Conservation (phyloP, 2,888 invertebrate species). For the Papilio gigon region DNA sequence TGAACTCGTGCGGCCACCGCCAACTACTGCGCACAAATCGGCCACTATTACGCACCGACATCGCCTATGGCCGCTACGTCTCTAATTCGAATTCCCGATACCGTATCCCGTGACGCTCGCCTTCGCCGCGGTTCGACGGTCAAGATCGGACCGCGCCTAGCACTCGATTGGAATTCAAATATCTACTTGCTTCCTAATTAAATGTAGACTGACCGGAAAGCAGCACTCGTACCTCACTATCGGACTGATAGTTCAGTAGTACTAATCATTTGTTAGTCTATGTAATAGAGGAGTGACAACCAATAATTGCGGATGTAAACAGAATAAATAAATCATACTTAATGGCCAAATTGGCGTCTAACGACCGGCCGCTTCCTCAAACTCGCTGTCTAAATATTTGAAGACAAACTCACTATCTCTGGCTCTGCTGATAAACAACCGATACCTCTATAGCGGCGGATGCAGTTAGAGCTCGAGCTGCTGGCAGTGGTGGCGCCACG, state of each 20-base stretch:
- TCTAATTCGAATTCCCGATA: constrained; percentile 28
- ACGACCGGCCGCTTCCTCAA: constrained; percentile 12
- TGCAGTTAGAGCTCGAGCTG: constrained; percentile 45
- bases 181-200: not conserved
- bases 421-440: not conserved
- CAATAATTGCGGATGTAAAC: not conserved
- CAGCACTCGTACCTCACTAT: not conserved
- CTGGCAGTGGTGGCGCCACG: constrained; percentile 41
- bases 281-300: not conserved
- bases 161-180: constrained; percentile 22
- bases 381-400: constrained; percentile 29
- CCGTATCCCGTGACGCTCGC: constrained; percentile 27
- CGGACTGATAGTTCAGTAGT: not conserved
- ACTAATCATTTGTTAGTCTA: not conserved
- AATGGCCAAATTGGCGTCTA: not conserved
- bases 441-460: not conserved
- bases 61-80: constrained; percentile 10
- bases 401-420: not conserved
- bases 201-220: not conserved
- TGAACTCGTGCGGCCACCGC: constrained; percentile 44
- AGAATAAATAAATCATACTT: not conserved
- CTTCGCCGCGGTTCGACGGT: constrained; percentile 5
- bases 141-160: constrained; percentile 10
- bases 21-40: constrained; percentile 44
- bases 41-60: constrained; percentile 26